A percentile compares a stretch with the other conserved stretches of the same genome.
phyloP scores from a whole-genome alignment of 1,140 invertebrate species.

The Macrobrachium nipponense region DNA sequence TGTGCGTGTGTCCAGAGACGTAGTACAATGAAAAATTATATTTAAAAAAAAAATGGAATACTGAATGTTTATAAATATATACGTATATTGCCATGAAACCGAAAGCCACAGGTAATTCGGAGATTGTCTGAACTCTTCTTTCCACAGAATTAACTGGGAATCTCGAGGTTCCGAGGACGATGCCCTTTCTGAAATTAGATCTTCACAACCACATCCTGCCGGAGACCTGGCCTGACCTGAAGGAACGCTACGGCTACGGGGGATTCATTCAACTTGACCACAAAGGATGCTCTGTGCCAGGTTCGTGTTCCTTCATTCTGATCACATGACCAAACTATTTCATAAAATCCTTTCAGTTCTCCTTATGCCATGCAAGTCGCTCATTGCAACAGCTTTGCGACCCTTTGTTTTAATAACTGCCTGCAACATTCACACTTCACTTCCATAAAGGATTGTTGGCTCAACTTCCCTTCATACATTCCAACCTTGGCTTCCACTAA shows the following conservation, averaged over 20 bases:
- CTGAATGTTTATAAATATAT: no score
- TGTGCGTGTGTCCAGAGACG: no score
- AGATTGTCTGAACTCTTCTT: no score
- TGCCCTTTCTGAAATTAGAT: constrained; percentile 79
- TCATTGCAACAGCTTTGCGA: no score
- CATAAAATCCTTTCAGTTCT: neutral
- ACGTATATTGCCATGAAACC: neutral
- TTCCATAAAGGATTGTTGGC: no score
- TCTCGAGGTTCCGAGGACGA: neutral
- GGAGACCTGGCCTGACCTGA: constrained; percentile 72
- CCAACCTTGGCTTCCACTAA: no score
- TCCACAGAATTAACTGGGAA: no score
- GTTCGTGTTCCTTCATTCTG: neutral
- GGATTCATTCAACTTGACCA: constrained; percentile 74
- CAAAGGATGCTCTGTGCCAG: constrained; percentile 9
- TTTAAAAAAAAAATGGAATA: neutral
- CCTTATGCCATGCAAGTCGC: no score
- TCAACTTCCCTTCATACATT: no score
- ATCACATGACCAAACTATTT: neutral
- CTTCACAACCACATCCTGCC: constrained; percentile 75
- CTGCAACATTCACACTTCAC: no score
- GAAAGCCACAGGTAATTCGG: neutral
- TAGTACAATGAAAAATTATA: neutral
- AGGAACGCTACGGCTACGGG: constrained; percentile 74
- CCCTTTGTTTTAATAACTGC: no score